phyloP scores from a whole-genome alignment of 30 jellyfish, hydroid and myxozoan genomes.

The Cassiopea andromeda region DNA sequence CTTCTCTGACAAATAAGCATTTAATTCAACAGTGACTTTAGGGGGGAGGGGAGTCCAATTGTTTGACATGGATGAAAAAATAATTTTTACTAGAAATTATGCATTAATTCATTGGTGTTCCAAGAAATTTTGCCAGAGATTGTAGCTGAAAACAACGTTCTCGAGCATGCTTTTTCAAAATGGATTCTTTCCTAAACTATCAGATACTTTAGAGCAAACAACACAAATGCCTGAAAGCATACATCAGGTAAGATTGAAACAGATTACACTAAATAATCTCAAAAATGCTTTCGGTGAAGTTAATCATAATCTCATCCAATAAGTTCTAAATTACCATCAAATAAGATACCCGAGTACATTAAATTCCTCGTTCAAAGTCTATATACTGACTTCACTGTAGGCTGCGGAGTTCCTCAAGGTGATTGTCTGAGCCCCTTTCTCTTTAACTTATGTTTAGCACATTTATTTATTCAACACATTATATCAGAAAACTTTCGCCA shows the following conservation, averaged over 20 bases:
- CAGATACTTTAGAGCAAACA: slow-evolving; percentile 27
- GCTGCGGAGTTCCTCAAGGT: slow-evolving; percentile 26
- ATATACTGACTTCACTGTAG: not conserved
- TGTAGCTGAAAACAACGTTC: not conserved
- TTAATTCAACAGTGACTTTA: too few relatives aligned
- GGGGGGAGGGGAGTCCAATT: not conserved
- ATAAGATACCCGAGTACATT: not conserved
- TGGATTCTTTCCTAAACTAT: not conserved
- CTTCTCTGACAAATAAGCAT: too few relatives aligned
- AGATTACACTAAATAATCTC: slow-evolving; percentile 17
- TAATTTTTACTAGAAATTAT: too few relatives aligned
- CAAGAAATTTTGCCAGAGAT: too few relatives aligned
- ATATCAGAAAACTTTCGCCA: slow-evolving; percentile 18
- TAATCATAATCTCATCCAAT: not conserved
- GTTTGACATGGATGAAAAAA: not conserved
- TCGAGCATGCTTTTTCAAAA: slow-evolving; percentile 7
- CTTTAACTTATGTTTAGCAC: slow-evolving; percentile 27
- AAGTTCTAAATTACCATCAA: slow-evolving; percentile 8
- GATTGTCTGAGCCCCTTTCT: not conserved
- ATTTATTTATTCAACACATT: not conserved
- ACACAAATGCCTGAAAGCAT: not conserved
- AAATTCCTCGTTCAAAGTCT: not conserved
- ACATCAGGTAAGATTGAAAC: not conserved
- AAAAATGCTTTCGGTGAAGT: not conserved
- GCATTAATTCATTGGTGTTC: too few relatives aligned